Evolutionary conservation across 2,888 invertebrate species (phyloP).

Genomic region (Aspidapion aeneum): DNA sequence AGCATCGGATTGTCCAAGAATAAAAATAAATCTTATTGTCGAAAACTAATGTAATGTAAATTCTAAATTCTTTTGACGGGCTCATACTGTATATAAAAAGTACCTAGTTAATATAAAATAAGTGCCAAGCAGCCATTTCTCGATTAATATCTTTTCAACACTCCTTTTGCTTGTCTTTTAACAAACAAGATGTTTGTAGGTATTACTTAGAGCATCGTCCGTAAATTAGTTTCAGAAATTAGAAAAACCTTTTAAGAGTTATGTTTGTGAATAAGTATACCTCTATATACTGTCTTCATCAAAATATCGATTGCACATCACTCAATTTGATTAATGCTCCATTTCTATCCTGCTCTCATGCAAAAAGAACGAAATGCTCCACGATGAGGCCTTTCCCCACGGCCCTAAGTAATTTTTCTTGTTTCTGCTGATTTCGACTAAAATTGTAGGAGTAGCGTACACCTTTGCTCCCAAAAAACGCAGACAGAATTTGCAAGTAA

Average conservation of each 20-base stretch:
- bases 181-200: neutral
- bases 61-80: too few relatives aligned
- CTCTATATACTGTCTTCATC: neutral
- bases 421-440: neutral
- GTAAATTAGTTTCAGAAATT: neutral
- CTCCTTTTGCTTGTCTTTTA: neutral
- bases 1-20: too few relatives aligned
- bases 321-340: conserved; percentile 25
- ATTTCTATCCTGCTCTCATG: conserved; percentile 18
- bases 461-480: too few relatives aligned
- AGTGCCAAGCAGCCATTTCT: too few relatives aligned
- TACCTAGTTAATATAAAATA: too few relatives aligned
- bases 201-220: neutral
- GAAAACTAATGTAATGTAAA: too few relatives aligned
- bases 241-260: neutral
- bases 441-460: neutral
- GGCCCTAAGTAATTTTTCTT: neutral
- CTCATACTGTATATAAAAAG: too few relatives aligned
- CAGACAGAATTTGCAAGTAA: too few relatives aligned
- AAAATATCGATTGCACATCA: conserved; percentile 22
- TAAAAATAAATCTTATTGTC: too few relatives aligned
- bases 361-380: conserved; percentile 10
- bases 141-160: neutral
- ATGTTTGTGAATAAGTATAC: neutral
- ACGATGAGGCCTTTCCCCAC: neutral